Conservation (phyloP, 2,797 vertebrate species). For the Thripadectes ignobilis region DNA sequence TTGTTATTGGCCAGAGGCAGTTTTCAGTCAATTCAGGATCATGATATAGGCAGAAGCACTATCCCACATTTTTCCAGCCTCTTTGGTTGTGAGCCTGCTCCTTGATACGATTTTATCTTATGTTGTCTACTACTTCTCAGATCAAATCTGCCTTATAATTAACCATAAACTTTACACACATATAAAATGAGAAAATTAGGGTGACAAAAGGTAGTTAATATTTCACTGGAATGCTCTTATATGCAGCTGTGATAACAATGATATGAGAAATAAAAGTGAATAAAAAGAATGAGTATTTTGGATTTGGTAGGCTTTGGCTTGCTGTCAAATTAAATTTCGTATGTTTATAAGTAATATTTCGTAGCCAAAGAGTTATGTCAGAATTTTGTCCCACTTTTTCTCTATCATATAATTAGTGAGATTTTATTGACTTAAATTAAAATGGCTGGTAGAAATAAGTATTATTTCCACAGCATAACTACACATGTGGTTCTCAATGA, state of each 20-base stretch:
- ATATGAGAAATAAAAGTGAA: not conserved
- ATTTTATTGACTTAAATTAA: not conserved
- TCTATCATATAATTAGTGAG: not conserved
- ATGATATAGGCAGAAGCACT: not conserved
- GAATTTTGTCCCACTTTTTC: not conserved
- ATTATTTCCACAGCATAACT: not conserved
- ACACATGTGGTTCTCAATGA: not conserved
- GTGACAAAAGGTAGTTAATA: not conserved
- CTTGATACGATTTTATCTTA: not conserved
- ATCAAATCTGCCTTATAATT: not conserved
- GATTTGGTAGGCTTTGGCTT: not conserved
- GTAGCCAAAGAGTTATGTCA: not conserved
- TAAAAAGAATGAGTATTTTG: not conserved
- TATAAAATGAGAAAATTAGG: not conserved
- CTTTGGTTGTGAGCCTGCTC: not conserved
- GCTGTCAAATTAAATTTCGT: not conserved
- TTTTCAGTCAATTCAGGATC: not conserved
- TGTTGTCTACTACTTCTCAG: not conserved
- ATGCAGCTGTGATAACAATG: not conserved
- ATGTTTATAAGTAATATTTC: not conserved
- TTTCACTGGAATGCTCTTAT: not conserved
- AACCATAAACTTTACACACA: not conserved
- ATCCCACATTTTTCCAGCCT: not conserved
- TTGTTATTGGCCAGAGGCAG: not conserved
- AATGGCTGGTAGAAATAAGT: not conserved